These are phyloP conservation scores for Prietella phreatophila DNA, from an alignment of 2,113 vertebrate species.

Conservation along the genomic window DNA sequence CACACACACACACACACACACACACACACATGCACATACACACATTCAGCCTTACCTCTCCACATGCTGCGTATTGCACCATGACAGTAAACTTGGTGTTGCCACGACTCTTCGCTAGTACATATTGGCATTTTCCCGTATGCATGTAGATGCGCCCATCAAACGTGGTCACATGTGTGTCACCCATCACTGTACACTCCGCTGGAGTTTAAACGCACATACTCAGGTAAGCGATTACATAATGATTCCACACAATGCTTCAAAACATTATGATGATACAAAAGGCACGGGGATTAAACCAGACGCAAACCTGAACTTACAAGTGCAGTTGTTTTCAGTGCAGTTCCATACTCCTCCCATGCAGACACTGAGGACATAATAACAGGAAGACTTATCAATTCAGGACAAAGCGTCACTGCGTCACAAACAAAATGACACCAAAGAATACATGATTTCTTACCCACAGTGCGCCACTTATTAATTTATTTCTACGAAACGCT, in stretches of 20 bases:
- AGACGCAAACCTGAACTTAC: constrained; percentile 65
- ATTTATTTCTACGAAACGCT: neutral
- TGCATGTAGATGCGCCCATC: constrained; percentile 94
- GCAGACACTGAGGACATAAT: constrained; percentile 77
- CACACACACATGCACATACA: neutral
- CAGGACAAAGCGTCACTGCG: neutral
- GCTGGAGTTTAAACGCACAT: constrained; percentile 63
- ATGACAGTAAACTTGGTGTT: constrained; percentile 87
- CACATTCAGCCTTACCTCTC: constrained; percentile 75
- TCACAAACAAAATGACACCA: neutral
- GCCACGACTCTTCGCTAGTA: constrained; percentile 88
- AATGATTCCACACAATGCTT: neutral
- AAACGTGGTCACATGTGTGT: constrained; percentile 91
- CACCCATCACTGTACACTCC: constrained; percentile 87
- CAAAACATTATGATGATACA: neutral
- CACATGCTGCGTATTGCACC: constrained; percentile 87
- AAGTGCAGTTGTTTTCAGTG: constrained; percentile 94
- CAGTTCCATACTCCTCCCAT: constrained; percentile 94
- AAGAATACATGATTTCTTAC: neutral
- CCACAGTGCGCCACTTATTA: neutral
- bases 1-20: neutral
- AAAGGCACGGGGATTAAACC: neutral
- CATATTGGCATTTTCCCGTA: constrained; percentile 89
- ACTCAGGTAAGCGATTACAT: too few relatives aligned
- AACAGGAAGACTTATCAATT: neutral